Conservation (phyloP, 2,888 invertebrate species). For the Mesorhabditis sp. region DNA sequence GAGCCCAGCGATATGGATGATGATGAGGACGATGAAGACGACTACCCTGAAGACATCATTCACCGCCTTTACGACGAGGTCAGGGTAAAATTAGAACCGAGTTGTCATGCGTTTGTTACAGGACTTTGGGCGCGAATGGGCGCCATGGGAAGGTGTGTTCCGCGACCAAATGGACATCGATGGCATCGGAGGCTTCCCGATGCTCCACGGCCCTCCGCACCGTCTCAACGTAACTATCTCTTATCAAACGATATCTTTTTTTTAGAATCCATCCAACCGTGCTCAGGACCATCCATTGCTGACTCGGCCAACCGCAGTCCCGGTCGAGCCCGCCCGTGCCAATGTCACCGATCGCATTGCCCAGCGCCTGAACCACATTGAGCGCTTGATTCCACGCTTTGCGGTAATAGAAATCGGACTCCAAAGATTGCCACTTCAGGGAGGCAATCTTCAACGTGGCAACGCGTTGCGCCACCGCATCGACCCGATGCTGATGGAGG, state of each 20-base stretch:
- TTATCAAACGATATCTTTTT: not conserved
- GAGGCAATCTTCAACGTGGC: no score
- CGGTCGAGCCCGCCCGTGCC: not conserved
- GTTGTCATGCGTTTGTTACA: not conserved
- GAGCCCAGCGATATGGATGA: slow-evolving; percentile 26
- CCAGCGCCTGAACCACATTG: no score
- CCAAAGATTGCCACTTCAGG: no score
- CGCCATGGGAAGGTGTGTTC: no score
- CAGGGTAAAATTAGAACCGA: not conserved
- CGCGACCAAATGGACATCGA: no score
- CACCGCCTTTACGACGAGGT: slow-evolving; percentile 12
- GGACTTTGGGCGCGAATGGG: not conserved
- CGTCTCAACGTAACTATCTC: slow-evolving; percentile 2
- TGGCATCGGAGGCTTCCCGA: no score
- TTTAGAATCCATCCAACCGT: not conserved
- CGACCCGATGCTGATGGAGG: no score
- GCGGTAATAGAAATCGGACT: no score
- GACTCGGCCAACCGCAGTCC: not conserved
- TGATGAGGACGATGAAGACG: slow-evolving; percentile 19
- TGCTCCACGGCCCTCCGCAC: not conserved
- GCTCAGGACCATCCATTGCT: slow-evolving; percentile 5
- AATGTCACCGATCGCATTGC: no score
- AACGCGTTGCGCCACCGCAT: no score
- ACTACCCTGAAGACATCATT: slow-evolving; percentile 17
- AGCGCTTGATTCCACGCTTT: no score